These are phyloP conservation scores for Calonectris borealis DNA, from an alignment of 2,113 vertebrate species.

Conservation along the genomic window DNA sequence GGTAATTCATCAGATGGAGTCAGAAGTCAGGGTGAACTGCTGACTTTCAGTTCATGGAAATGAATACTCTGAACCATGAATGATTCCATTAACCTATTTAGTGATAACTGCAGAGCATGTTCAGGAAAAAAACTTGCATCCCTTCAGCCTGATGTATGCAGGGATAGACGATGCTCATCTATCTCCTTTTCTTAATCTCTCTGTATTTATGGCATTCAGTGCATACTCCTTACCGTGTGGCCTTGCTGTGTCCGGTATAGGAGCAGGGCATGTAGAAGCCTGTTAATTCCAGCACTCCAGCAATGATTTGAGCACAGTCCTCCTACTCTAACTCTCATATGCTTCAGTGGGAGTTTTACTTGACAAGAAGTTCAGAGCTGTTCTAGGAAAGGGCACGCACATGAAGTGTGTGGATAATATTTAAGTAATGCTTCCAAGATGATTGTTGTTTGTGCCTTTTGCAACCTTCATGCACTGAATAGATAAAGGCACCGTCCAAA, in stretches of 20 bases:
- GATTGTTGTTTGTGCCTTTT: neutral
- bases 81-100: neutral
- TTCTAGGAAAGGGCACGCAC: neutral
- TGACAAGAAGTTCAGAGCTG: neutral
- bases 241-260: neutral
- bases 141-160: neutral
- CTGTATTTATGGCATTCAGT: fast-evolving
- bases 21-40: neutral
- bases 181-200: neutral
- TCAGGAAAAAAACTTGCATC: neutral
- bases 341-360: neutral
- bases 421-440: neutral
- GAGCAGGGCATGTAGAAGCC: neutral
- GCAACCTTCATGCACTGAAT: neutral
- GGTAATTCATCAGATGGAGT: conserved; percentile 42
- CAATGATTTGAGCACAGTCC: neutral
- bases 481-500: neutral
- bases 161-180: neutral
- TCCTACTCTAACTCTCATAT: neutral
- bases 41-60: neutral
- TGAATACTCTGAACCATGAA: neutral
- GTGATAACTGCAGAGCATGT: neutral
- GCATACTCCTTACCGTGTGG: neutral
- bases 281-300: neutral
- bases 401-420: neutral